Evolutionary conservation across 1,140 invertebrate species (phyloP).

Genomic region (Zaprionus capensis): DNA sequence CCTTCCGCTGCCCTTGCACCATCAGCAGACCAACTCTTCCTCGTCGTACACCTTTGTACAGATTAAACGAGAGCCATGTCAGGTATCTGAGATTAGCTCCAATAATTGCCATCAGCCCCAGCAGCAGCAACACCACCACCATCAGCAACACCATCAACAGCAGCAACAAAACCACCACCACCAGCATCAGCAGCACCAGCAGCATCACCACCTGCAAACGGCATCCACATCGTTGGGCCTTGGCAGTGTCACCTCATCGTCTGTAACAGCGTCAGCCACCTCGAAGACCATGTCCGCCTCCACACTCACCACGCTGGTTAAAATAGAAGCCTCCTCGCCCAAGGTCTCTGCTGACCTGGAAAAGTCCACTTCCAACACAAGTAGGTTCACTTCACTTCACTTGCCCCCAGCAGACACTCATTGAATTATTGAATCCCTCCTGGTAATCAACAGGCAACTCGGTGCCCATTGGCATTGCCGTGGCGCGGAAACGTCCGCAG

Average conservation of each 20-base stretch:
- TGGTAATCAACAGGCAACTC: slow-evolving; percentile 84
- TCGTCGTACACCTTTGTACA: slow-evolving; percentile 84
- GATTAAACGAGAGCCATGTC: slow-evolving; percentile 88
- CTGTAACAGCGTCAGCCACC: slow-evolving; percentile 64
- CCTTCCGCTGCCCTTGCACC: slow-evolving; percentile 44
- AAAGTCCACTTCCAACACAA: slow-evolving; percentile 62
- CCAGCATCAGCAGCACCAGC: slow-evolving; percentile 47
- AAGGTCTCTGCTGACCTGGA: slow-evolving; percentile 78
- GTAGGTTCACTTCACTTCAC: slow-evolving; percentile 46
- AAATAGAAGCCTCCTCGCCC: slow-evolving; percentile 85
- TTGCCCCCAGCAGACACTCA: not conserved
- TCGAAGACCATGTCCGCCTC: slow-evolving; percentile 79
- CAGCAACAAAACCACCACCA: slow-evolving; percentile 70
- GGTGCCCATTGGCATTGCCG: slow-evolving; percentile 94
- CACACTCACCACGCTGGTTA: slow-evolving; percentile 82
- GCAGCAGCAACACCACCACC: slow-evolving; percentile 68
- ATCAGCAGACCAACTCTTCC: slow-evolving; percentile 76
- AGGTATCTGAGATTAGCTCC: slow-evolving; percentile 88
- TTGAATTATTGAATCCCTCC: not conserved
- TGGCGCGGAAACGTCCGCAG: slow-evolving; percentile 91
- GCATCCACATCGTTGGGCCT: slow-evolving; percentile 51
- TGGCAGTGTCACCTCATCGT: slow-evolving; percentile 62
- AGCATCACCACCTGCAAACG: slow-evolving; percentile 56
- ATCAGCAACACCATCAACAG: slow-evolving; percentile 43
- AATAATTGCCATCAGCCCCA: slow-evolving; percentile 85